phyloP scores from a whole-genome alignment of 2,113 vertebrate genomes.

The Trogon surrucura region DNA sequence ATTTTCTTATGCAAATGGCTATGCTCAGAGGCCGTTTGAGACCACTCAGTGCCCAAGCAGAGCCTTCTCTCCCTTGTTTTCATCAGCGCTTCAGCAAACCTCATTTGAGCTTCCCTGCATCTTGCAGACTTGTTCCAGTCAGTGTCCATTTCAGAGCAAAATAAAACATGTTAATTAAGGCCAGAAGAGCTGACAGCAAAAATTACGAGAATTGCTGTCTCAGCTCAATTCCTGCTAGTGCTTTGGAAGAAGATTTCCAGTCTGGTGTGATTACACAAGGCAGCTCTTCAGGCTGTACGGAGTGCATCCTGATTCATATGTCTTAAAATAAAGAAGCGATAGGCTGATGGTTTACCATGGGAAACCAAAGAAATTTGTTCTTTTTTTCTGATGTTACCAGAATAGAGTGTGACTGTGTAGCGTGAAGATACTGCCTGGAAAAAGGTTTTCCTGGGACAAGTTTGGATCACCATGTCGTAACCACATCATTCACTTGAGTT shows the following conservation, averaged over 20 bases:
- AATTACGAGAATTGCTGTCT: constrained; percentile 5
- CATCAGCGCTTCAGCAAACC: not conserved
- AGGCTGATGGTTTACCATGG: not conserved
- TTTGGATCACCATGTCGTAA: not conserved
- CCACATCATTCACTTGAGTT: not conserved
- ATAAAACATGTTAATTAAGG: constrained; percentile 1
- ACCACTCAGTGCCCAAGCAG: not conserved
- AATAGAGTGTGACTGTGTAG: not conserved
- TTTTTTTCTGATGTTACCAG: not conserved
- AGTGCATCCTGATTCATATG: not conserved
- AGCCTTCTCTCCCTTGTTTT: not conserved
- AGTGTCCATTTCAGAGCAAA: not conserved
- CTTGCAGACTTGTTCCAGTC: not conserved
- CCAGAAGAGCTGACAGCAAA: constrained; percentile 16
- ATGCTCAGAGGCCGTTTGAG: not conserved
- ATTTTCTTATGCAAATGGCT: constrained; percentile 1
- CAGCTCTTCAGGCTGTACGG: not conserved
- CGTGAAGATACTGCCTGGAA: not conserved
- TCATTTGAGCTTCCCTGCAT: not conserved
- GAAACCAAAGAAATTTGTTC: not conserved
- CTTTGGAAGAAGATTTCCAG: constrained; percentile 15
- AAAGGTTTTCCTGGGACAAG: not conserved
- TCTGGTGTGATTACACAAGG: constrained; percentile 7
- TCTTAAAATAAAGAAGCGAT: not conserved
- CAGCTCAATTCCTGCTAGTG: not conserved